phyloP scores from a whole-genome alignment of 1,140 invertebrate species.

The Lasaia peninsularis region DNA sequence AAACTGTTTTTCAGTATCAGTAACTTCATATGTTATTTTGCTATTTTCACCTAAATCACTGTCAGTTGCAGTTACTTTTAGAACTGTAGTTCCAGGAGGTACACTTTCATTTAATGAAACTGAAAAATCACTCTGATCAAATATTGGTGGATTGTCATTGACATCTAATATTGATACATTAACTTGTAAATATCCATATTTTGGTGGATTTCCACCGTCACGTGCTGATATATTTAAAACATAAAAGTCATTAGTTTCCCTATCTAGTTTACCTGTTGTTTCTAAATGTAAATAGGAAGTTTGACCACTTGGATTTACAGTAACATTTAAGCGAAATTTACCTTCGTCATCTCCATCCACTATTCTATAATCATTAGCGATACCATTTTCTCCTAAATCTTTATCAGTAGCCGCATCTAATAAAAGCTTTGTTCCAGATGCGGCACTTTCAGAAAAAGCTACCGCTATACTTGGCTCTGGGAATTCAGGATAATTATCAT shows the following conservation, averaged over 20 bases:
- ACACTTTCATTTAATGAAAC: conserved; percentile 95
- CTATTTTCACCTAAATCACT: conserved; percentile 94
- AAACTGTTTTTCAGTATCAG: conserved; percentile 91
- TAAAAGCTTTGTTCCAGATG: conserved; percentile 89
- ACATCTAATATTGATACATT: conserved; percentile 94
- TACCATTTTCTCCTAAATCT: conserved; percentile 91
- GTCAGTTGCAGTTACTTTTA: conserved; percentile 94
- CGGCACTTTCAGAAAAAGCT: conserved; percentile 93
- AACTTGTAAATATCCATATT: conserved; percentile 91
- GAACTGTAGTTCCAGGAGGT: conserved; percentile 88
- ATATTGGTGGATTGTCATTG: conserved; percentile 96
- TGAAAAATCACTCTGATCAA: conserved; percentile 94
- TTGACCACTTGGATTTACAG: conserved; percentile 91
- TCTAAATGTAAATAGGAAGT: conserved; percentile 93
- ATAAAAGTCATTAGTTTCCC: conserved; percentile 90
- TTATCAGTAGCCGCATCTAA: conserved; percentile 92
- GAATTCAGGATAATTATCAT: conserved; percentile 94
- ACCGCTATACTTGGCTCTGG: conserved; percentile 91
- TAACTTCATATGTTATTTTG: conserved; percentile 93
- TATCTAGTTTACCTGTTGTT: conserved; percentile 92
- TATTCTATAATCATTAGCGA: conserved; percentile 92
- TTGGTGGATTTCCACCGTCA: conserved; percentile 89
- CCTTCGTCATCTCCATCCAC: conserved; percentile 91
- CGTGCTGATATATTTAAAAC: conserved; percentile 92
- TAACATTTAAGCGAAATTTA: conserved; percentile 91